Evolutionary conservation across 2,797 vertebrate species (phyloP).

Genomic region (Gephyroberyx darwinii): DNA sequence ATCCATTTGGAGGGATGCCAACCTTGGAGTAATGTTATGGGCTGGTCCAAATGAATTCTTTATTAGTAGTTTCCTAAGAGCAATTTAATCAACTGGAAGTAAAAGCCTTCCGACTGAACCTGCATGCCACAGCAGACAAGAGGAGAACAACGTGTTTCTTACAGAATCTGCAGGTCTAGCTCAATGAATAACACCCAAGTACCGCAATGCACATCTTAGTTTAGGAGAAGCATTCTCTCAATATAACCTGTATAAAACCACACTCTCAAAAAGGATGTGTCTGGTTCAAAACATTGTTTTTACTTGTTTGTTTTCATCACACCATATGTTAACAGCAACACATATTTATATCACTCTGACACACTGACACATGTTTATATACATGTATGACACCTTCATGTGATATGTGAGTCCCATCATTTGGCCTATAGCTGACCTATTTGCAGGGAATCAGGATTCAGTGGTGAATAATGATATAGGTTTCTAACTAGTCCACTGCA

Average conservation of each 20-base stretch:
- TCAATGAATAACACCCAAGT: not conserved
- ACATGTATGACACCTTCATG: not conserved
- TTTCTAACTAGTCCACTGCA: slow-evolving; percentile 39
- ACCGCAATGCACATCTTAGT: not conserved
- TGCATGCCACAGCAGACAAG: not conserved
- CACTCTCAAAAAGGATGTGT: too few species aligned
- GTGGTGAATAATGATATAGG: slow-evolving; percentile 35
- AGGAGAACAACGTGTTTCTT: too few species aligned
- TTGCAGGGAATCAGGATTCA: slow-evolving; percentile 11
- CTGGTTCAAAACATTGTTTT: too few species aligned
- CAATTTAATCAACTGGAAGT: slow-evolving; percentile 59
- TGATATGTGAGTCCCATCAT: slow-evolving; percentile 15
- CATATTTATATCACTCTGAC: too few species aligned
- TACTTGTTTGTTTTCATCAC: too few species aligned
- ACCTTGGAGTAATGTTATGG: slow-evolving; percentile 18
- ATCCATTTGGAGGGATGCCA: slow-evolving; percentile 49
- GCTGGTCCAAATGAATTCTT: slow-evolving; percentile 48
- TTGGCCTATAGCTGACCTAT: slow-evolving; percentile 12
- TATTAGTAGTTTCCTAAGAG: slow-evolving; percentile 50
- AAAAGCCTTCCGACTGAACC: slow-evolving; percentile 47
- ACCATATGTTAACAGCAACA: too few species aligned
- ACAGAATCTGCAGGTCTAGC: not conserved
- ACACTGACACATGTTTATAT: too few species aligned
- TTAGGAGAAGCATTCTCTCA: not conserved
- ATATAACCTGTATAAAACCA: not conserved